Base-by-base conservation (phyloP, 1,140 invertebrate genomes). In the Eriocheir sinensis region DNA sequence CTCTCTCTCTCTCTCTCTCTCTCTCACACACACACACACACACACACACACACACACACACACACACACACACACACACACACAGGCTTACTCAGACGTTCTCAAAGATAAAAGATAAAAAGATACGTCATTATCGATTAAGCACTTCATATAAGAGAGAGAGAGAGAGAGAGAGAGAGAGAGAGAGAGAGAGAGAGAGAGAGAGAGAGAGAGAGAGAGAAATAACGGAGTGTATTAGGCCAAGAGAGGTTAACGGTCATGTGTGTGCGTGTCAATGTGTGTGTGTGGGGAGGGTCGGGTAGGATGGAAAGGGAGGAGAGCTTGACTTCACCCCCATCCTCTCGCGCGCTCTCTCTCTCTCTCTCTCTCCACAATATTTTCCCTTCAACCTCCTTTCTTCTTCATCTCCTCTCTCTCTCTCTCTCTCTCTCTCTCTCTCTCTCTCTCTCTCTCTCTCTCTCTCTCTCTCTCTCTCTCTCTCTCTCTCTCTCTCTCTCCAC, bases 31-130 rank as follows among this genome's bases (percentile, higher is more conserved):
- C 53, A 72, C 53, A 72, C 53, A 72, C 53, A 72, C 53, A 72
- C 53, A 72, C 53, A 72, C 53, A 72, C 53, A 72, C 53, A 72
- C 53, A 72, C 53, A 72, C 53, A 72, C 53, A 72, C 53, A 72
- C 53, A 72, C 53, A 72, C 53, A 72, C 53, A 72, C 53, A 72
- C 53, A 72, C 53, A 72, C 53, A 72, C 53, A 72, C 53, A 72
- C 53, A 72, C 53, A 72, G 9, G 27, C 53, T 12, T 27, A 72
- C 53, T 12, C 53, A 72, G 9, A 72, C 53, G 27, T 27, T 12
- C 53, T 12, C 53, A 72, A 9, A n/a, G n/a, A n/a, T n/a, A n/a
- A n/a, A n/a, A n/a, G n/a, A n/a, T n/a, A n/a, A n/a, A n/a, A n/a
- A n/a, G n/a, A n/a, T n/a, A n/a, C n/a, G n/a, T n/a, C n/a, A n/a